Base-by-base conservation (phyloP, 2,888 invertebrate genomes). In the Chrysolina americana region DNA sequence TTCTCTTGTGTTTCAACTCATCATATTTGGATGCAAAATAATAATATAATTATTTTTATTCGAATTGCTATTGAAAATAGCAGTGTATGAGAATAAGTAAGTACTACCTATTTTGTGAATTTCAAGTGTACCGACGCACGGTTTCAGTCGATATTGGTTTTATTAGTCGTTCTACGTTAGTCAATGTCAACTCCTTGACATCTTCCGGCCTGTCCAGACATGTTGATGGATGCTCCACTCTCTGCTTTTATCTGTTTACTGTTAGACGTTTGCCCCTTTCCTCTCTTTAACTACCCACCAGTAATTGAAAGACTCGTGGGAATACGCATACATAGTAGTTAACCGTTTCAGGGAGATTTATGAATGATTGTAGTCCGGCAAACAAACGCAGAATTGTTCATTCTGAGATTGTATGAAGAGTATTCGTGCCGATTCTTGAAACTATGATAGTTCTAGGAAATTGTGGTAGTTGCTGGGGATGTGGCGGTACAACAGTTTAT, bases 231-330 rank as follows among this genome's bases (percentile, higher is more conserved):
- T 59, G 59, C n/a, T 59, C 13, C 59, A 59, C n/a, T 59, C 28
- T 59, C 59, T 36, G 23, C 59, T 59, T 59, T 59, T 10, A 59
- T 59, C 59, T 28, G 59, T 36, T 28, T 36, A 59, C 59, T 59
- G 59, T 59, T 59, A 59, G 23, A 59, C 59, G 59, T 59, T 59
- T 59, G 23, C n/a, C 36, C 59, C 36, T 59, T 36, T 59, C 28
- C 36, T 59, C 36, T 59, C 59, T 59, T 36, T n/a, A 59, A 59
- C 59, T 59, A 59, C 59, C 59, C 59, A 59, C 59, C n/a, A 59
- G 59, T 59, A 28, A 59, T 59, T 59, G 59, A 59, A 23, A n/a
- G 36, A 4, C 59, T 36, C 59, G 59, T 59, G 59, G 59, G 59
- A 59, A 59, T 36, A 28, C 28, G 28, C 59, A 59, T 59, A 59